These are phyloP conservation scores for Drosophila cracens DNA, from an alignment of 2,888 invertebrate genomes.

Conservation along the genomic window DNA sequence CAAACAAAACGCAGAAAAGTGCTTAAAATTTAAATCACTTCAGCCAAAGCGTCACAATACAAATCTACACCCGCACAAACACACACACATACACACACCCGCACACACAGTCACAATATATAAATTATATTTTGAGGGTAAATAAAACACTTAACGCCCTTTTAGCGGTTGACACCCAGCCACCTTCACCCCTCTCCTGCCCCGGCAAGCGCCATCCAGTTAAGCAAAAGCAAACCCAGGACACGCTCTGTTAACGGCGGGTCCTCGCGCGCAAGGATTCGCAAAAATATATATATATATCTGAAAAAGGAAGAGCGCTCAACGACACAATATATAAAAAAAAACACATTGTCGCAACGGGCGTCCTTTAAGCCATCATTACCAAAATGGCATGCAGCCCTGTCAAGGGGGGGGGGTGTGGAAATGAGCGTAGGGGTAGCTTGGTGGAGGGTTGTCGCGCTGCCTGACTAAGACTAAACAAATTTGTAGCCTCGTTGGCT, in stretches of 20 bases:
- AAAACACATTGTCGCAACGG: conserved; percentile 75
- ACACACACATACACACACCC: conserved; percentile 30
- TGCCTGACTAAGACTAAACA: conserved; percentile 75
- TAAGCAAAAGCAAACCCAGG: conserved; percentile 58
- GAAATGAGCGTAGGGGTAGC: neutral
- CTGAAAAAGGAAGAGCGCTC: neutral
- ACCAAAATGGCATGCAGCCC: conserved; percentile 71
- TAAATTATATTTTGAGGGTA: conserved; percentile 80
- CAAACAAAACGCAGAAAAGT: conserved; percentile 72
- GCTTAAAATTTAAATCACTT: conserved; percentile 80
- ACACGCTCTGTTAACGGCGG: conserved; percentile 76
- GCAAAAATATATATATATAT: conserved; percentile 9
- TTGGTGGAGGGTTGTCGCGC: neutral
- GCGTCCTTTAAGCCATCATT: conserved; percentile 77
- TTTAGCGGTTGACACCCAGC: conserved; percentile 75
- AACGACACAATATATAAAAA: conserved; percentile 7
- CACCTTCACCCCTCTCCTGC: neutral
- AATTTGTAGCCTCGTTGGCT: conserved; percentile 63
- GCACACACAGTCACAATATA: conserved; percentile 56
- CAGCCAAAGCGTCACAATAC: conserved; percentile 62
- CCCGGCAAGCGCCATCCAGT: conserved; percentile 12
- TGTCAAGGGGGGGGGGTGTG: neutral
- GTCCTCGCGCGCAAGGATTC: conserved; percentile 65
- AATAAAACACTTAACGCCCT: conserved; percentile 80
- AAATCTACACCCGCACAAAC: conserved; percentile 52